Evolutionary conservation across 2,888 invertebrate species (phyloP).

Genomic region (Corbicula japonica): DNA sequence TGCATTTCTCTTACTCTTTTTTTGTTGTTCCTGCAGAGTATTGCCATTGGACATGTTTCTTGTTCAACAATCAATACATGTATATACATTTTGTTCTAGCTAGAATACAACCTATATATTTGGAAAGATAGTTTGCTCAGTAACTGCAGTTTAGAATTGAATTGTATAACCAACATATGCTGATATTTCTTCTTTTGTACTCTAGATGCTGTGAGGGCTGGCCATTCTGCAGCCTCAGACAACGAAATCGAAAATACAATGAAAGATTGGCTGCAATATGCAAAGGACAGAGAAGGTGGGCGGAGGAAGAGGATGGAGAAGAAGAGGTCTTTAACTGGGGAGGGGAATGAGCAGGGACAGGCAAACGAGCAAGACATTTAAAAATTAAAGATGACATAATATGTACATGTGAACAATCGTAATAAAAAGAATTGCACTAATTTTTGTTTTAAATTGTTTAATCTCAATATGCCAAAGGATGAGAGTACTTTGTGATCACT

Average conservation of each 20-base stretch:
- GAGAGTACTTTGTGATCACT: too few relatives aligned
- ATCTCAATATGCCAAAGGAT: too few relatives aligned
- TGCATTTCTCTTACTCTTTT: too few relatives aligned
- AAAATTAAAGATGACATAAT: neutral
- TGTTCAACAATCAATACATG: slow-evolving; percentile 15
- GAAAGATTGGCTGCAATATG: slow-evolving; percentile 19
- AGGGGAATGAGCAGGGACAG: neutral
- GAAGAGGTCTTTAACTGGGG: too few relatives aligned
- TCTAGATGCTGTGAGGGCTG: slow-evolving; percentile 12
- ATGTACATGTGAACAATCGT: neutral
- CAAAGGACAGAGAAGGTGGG: slow-evolving; percentile 13
- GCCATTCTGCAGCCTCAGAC: slow-evolving; percentile 1
- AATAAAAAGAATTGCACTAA: neutral
- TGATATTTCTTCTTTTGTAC: neutral
- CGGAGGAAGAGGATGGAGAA: slow-evolving; percentile 16
- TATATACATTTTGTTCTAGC: slow-evolving; percentile 1
- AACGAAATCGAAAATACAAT: neutral
- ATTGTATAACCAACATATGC: neutral
- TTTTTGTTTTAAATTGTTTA: slow-evolving; percentile 11
- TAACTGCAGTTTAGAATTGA: neutral
- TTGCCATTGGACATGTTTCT: slow-evolving; percentile 5
- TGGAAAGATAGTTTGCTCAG: neutral
- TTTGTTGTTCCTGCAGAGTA: too few relatives aligned
- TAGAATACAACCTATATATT: neutral
- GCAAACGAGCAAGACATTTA: slow-evolving; percentile 8